Percentiles rank a stretch among this genome's conserved stretches.
Evolutionary conservation across 2,888 invertebrate genomes (phyloP).

Genomic region (Himalopsyche kuldschensis): DNA sequence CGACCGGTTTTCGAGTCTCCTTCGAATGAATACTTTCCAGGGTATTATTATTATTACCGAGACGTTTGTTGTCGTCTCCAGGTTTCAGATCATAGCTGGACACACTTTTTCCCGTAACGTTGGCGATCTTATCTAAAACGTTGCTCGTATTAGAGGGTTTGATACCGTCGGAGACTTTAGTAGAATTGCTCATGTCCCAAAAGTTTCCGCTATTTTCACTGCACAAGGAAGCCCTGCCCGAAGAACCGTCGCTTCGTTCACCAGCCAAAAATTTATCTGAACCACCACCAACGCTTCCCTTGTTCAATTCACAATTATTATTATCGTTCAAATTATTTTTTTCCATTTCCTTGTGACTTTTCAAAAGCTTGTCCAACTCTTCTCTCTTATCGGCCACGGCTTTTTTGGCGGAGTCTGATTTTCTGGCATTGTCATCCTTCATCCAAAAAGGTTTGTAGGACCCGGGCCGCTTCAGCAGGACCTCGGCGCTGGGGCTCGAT

Average conservation of each 20-base stretch:
- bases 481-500: not conserved
- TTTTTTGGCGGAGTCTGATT: conserved; percentile 17
- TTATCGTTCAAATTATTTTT: not conserved
- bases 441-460: conserved; percentile 30
- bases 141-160: not conserved
- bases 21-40: not conserved
- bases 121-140: not conserved
- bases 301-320: not conserved
- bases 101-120: not conserved
- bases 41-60: not conserved
- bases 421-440: not conserved
- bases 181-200: not conserved
- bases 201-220: not conserved
- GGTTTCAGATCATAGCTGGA: not conserved
- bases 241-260: not conserved
- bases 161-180: not conserved
- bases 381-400: conserved; percentile 13
- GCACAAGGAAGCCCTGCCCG: not conserved
- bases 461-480: conserved; percentile 18
- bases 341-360: not conserved
- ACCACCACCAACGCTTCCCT: not conserved
- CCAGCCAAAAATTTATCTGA: not conserved
- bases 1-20: not conserved
- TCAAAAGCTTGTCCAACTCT: conserved; percentile 14
- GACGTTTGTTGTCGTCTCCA: not conserved